Conservation (phyloP, 2,888 invertebrate genomes). For the Idaea aversata region DNA sequence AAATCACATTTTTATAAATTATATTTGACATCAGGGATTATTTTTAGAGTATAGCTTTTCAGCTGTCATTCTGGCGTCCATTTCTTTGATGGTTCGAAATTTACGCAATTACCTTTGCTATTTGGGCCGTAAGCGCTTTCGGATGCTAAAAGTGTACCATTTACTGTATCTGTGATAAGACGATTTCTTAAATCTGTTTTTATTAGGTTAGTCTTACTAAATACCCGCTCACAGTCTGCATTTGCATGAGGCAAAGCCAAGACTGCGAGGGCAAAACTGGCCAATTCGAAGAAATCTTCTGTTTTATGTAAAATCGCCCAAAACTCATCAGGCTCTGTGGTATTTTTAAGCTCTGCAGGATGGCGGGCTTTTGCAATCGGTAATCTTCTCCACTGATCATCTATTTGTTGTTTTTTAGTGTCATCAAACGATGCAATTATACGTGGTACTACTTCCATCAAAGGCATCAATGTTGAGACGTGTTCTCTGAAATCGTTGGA, state of each 20-base stretch:
- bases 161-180: slow-evolving; percentile 23
- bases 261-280: too few species aligned
- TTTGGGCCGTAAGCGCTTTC: slow-evolving; percentile 8
- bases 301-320: slow-evolving; percentile 21
- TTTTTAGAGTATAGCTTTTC: too few species aligned
- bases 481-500: slow-evolving; percentile 13
- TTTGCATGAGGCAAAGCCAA: too few species aligned
- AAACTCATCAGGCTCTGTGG: slow-evolving; percentile 20
- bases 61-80: not conserved
- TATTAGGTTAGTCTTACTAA: too few species aligned
- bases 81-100: slow-evolving; percentile 7
- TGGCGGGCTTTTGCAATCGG: slow-evolving; percentile 18
- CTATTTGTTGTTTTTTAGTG: slow-evolving; percentile 5
- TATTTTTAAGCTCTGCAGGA: slow-evolving; percentile 18
- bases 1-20: too few species aligned
- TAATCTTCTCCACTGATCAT: slow-evolving; percentile 15
- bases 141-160: slow-evolving; percentile 7
- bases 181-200: too few species aligned
- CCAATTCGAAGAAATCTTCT: slow-evolving; percentile 16
- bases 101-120: slow-evolving; percentile 6
- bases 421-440: slow-evolving; percentile 7
- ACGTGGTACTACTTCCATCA: slow-evolving; percentile 6
- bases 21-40: too few species aligned
- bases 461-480: too few species aligned
- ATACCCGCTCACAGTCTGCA: too few species aligned